Evolutionary conservation across 92 coral and sea anemone genomes (phyloP), one percentile per base, ranked within the genome.

Genomic region (Anthopleura xanthogrammica): DNA sequence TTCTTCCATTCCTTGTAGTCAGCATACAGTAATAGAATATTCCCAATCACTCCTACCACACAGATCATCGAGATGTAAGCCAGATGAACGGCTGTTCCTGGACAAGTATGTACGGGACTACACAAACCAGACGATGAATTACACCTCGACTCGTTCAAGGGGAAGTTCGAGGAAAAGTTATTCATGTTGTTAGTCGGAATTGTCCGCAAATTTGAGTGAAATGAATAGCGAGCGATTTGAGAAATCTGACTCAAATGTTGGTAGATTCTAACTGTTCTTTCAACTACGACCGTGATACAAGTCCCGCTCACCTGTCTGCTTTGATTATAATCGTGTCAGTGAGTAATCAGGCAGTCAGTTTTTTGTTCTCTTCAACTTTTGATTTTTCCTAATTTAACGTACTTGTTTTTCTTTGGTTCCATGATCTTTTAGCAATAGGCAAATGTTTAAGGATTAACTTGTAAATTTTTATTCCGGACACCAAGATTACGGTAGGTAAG

Each of bases 31-130:
- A 58, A 58, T 58, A 58, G 64, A 58, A 58, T 58, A 58, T 58
- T 58, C 12, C 64, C n/a, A 58, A 58, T 19, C 64, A 58, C n/a
- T 16, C 64, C 64, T 58, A 58, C 64, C 64, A 58, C 64, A 58
- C 64, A 58, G 6, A 58, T 58, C 17, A 58, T n/a, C 64, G 64
- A 58, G 5, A 58, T 14, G 64, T 58, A 58, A 58, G 64, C 4
- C 64, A 58, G 64, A 58, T 58, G 64, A 58, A 58, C 64, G 64
- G 64, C 64, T 58, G 64, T 58, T 58, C 64, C 64, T 58, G 64
- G 64, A 58, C 64, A 58, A 16, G 64, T 16, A n/a, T 16, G 64
- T 58, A 58, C 64, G 13, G n/a, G 19, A 58, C 64, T 19, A 58
- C 22, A 58, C 22, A 5, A 13, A 16, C 64, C 22, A 5, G n/a